Percentiles rank a stretch among this genome's conserved stretches.
These are phyloP conservation scores for Apis laboriosa DNA, from an alignment of 1,140 invertebrate genomes.

Conservation along the genomic window DNA sequence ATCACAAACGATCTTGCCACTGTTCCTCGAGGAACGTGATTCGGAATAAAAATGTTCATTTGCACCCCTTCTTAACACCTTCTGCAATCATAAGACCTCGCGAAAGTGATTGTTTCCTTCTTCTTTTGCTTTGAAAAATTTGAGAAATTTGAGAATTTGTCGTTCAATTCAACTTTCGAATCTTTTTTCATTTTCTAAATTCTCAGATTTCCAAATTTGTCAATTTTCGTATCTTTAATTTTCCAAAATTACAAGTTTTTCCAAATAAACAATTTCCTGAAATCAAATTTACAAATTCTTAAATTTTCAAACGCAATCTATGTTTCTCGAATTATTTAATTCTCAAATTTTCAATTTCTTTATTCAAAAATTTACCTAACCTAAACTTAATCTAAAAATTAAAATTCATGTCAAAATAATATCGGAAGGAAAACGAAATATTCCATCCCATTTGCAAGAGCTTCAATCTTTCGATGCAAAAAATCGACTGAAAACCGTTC, in stretches of 20 bases:
- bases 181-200: neutral
- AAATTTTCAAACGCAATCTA: neutral
- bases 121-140: neutral
- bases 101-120: neutral
- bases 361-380: neutral
- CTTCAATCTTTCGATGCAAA: too few relatives aligned
- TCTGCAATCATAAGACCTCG: neutral
- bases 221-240: too few relatives aligned
- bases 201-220: neutral
- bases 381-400: too few relatives aligned
- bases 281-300: neutral
- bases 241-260: too few relatives aligned
- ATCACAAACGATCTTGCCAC: conserved; percentile 22
- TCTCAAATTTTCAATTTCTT: neutral
- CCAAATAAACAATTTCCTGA: too few relatives aligned
- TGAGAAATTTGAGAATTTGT: too few relatives aligned
- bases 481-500: too few relatives aligned
- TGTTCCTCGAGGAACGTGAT: conserved; percentile 26
- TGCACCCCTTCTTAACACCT: neutral
- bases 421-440: too few relatives aligned
- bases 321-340: neutral
- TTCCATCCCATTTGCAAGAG: too few relatives aligned
- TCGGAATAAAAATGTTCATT: conserved; percentile 26
- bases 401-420: too few relatives aligned
- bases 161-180: neutral